A percentile compares a stretch with the other conserved stretches of the same genome.
Conservation (phyloP, 2,797 vertebrate species). For the Enteromius trimaculatus region DNA sequence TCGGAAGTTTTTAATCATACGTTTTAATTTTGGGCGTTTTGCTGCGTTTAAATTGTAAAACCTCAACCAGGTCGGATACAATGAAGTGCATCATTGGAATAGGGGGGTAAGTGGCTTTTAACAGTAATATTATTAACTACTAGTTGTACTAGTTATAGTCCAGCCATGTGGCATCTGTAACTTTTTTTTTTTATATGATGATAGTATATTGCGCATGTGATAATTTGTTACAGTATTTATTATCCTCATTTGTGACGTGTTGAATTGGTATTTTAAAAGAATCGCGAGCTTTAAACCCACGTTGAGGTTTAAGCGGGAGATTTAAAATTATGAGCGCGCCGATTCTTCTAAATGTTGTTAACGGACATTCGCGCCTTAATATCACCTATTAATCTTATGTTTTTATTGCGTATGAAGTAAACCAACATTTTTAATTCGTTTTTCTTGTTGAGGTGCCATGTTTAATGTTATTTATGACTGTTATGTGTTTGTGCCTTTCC, state of each 20-base stretch:
- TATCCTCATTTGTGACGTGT: not conserved
- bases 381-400: not conserved
- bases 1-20: not conserved
- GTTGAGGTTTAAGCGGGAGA: slow-evolving; percentile 77
- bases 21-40: not conserved
- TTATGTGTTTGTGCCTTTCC: not conserved
- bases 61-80: slow-evolving; percentile 20
- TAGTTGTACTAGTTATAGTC: not conserved
- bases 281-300: slow-evolving; percentile 34
- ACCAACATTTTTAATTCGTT: not conserved
- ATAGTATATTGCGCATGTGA: not conserved
- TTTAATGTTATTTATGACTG: not conserved
- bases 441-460: not conserved
- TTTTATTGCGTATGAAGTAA: not conserved
- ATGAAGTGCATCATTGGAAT: slow-evolving; percentile 92
- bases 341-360: slow-evolving; percentile 63
- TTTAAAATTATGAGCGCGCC: slow-evolving; percentile 74
- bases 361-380: not conserved
- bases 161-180: not conserved
- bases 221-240: not conserved
- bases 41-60: not conserved
- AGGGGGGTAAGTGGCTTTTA: slow-evolving; percentile 85
- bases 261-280: not conserved
- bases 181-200: no score
- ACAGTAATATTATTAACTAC: not conserved